These are phyloP conservation scores for Romanogobio albipinnatus DNA, from an alignment of 2,113 vertebrate genomes.

Conservation along the genomic window DNA sequence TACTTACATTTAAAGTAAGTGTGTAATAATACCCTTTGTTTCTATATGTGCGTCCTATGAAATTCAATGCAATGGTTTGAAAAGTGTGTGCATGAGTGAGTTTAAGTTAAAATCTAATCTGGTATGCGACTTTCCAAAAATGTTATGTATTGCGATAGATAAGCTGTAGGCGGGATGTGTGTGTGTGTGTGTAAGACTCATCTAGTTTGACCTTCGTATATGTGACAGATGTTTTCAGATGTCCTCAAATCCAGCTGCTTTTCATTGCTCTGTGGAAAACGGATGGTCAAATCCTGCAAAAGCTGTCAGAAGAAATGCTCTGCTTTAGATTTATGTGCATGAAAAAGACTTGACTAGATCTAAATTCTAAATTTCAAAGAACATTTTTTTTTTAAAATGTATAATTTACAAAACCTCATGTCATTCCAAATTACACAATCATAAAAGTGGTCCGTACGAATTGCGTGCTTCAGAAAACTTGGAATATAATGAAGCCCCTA, in stretches of 20 bases:
- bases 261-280: background rate
- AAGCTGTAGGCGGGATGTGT: conserved; percentile 31
- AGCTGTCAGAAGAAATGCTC: background rate
- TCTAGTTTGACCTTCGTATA: conserved; percentile 19
- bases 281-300: background rate
- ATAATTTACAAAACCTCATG: background rate
- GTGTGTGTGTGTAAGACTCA: conserved; percentile 37
- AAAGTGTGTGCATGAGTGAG: background rate
- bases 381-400: background rate
- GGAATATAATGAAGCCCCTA: too few relatives aligned
- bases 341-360: background rate
- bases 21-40: background rate
- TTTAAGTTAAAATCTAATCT: background rate
- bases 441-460: background rate
- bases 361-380: background rate
- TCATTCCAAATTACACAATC: background rate
- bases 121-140: background rate
- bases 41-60: background rate
- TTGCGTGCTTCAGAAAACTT: too few relatives aligned
- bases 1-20: background rate
- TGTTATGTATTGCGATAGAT: background rate
- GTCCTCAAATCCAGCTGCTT: conserved; percentile 28
- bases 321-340: background rate
- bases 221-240: conserved; percentile 38
- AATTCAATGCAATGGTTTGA: background rate